A percentile compares a stretch with the other conserved stretches of the same genome.
Conservation (phyloP, 2,113 vertebrate species). For the Melanostigma gelatinosum region DNA sequence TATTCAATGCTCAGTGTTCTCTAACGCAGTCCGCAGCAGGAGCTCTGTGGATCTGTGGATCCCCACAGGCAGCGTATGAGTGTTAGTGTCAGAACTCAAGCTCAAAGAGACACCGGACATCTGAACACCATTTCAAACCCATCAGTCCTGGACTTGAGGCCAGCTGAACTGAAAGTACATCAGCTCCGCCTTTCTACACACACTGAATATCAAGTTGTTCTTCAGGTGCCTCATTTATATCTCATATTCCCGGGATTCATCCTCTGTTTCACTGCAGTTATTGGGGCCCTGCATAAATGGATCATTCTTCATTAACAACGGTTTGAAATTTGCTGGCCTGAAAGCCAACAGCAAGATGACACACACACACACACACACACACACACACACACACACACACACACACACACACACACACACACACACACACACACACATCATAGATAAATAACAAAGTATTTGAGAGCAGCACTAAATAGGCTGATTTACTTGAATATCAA, state of each 20-base stretch:
- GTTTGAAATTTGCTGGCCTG: conserved; percentile 15
- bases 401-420: too few species aligned
- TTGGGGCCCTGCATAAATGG: background rate
- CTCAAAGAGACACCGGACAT: conserved; percentile 37
- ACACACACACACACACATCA: background rate
- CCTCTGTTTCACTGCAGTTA: conserved; percentile 12
- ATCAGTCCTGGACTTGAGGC: conserved; percentile 25
- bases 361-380: background rate
- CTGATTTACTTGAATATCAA: conserved; percentile 36
- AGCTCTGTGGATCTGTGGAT: conserved; percentile 17
- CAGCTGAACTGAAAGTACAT: conserved; percentile 21
- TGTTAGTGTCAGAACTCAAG: conserved; percentile 29
- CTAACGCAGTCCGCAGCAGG: conserved; percentile 1
- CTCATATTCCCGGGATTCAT: conserved; percentile 11
- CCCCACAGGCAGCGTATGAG: conserved; percentile 10
- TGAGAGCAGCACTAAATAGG: conserved; percentile 19
- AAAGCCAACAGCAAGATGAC: conserved; percentile 6
- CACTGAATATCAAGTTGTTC: conserved; percentile 19
- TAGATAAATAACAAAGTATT: conserved; percentile 30
- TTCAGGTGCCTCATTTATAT: conserved; percentile 33
- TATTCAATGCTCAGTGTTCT: conserved; percentile 3
- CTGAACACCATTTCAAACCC: conserved; percentile 34
- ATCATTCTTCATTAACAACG: conserved; percentile 7
- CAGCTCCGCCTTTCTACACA: conserved; percentile 2
- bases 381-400: background rate